Evolutionary conservation across 2,113 vertebrate species (phyloP), one percentile per base, ranked within the genome.

Genomic region (Rostratula benghalensis): DNA sequence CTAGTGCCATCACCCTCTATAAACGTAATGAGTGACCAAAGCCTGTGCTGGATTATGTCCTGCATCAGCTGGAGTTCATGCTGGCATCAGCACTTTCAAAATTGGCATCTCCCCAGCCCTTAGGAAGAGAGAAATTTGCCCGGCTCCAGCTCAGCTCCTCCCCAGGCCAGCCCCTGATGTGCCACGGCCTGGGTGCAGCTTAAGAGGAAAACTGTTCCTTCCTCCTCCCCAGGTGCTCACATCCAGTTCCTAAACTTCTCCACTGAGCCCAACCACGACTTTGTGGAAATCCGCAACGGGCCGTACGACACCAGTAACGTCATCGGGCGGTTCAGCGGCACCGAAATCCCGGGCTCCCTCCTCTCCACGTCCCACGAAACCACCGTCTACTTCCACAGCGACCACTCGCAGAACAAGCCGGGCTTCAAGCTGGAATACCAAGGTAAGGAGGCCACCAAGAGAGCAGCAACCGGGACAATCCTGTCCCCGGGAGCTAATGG

Each of bases 221-320:
- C 53, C 53, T 70, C 6, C 30, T 45, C 50, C 45, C 46, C 94
- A 99, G 99, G 99, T 81, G 99, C 99, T 85, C 99, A 99, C 95
- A 87, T 99, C 93, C 99, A 99, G 94, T 99, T 99, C 97, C 97
- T 99, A 20, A 99, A 99, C 97, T 99, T 99, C 98, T 99, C 99
- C 96, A 99, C 99, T 0, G 99, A 99, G 94, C 99, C 99, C 7
- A 99, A 99, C 97, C 99, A 99, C 0, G 99, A 99, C 98, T 99
- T 99, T 54, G 98, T 99, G 6, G 99, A 99, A 95, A 98, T 99
- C 92, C 98, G 99, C 39, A 99, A 99, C 0, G 99, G 99, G 16
- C 99, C 99, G 7, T 98, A 99, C 0, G 99, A 99, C 83, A 99
- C 99, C 43, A 99, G 99, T 68, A 89, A 97, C 7, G 98, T 99